Evolutionary conservation across 2,797 vertebrate species (phyloP), one percentile per base, ranked within the genome.

Genomic region (Sebastes cheni): DNA sequence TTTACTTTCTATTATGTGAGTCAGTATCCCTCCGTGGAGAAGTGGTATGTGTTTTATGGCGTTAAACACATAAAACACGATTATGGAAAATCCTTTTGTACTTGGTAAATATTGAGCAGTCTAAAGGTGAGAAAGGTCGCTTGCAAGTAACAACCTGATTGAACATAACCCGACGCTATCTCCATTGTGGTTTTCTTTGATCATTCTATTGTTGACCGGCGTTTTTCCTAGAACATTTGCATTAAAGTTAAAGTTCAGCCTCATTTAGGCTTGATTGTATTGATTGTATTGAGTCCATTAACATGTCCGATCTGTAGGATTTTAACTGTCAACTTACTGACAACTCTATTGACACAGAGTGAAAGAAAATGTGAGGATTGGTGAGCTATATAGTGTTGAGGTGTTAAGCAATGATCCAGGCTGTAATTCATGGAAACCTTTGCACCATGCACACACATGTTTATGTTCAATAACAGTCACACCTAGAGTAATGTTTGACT

Each of bases 381-480:
- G 34, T 34, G 59, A 16, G 11, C 50, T 8, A 6, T 1, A 6
- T 46, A 46, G 12, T 58, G 58, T 46, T 32, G 13, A 20, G 13
- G 6, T 46, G 46, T 77, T 27, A 29, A 32, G 61, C 77, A 50
- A 18, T 14, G 8, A 80, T 25, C 13, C 5, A 54, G 13, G 55
- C 18, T 6, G n/a, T 9, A 52, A 71, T 54, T 22, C 27, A 39
- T 60, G 6, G 20, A 71, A 86, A 91, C 85, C 85, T 90, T 90
- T 90, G 83, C 22, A 72, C 86, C 58, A 3, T 59, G 60, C 14
- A 56, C 34, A 52, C 18, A 70, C 23, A 52, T 20, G 22, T 62
- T 81, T 20, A 34, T n/a, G 59, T n/a, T 46, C 62, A 83, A 42
- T 36, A 72, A 77, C 5, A 39, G 72, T 65, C 27, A 75, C 78